phyloP scores from a whole-genome alignment of 2,113 vertebrate genomes.

The Poicephalus meyeri region DNA sequence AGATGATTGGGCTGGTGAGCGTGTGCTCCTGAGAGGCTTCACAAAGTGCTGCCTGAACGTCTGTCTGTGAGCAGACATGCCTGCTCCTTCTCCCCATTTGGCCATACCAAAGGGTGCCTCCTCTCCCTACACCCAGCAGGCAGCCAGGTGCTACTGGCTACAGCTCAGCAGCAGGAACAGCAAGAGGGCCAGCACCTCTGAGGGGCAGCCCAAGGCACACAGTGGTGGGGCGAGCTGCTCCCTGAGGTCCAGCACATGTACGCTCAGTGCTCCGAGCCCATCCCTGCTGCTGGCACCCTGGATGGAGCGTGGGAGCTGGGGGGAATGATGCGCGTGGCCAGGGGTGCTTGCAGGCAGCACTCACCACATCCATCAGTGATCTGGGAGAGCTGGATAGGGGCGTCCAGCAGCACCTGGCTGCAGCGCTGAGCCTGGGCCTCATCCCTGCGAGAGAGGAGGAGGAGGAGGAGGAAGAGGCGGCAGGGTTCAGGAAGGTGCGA shows the following conservation, averaged over 20 bases:
- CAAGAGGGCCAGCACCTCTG: background rate
- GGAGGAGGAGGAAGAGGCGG: background rate
- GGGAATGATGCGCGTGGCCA: rapidly evolving
- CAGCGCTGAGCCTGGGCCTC: conserved; percentile 70
- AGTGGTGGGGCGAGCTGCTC: rapidly evolving
- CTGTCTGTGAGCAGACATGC: too few relatives aligned
- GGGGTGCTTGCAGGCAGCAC: conserved; percentile 43
- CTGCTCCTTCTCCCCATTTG: rapidly evolving
- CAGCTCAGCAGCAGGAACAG: background rate
- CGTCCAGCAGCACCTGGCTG: conserved; percentile 86
- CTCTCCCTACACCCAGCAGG: rapidly evolving
- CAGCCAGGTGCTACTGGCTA: background rate
- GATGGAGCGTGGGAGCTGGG: rapidly evolving
- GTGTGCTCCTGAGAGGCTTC: background rate
- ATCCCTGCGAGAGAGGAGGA: conserved; percentile 38
- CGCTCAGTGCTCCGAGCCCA: background rate
- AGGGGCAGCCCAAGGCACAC: background rate
- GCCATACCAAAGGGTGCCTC: background rate
- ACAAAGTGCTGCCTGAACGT: background rate
- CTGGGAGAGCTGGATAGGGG: conserved; percentile 94
- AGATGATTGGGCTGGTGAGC: conserved; percentile 15
- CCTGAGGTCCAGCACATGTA: background rate
- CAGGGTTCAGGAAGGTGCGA: background rate
- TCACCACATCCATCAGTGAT: conserved; percentile 86
- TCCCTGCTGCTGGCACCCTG: background rate